A percentile compares a stretch with the other conserved stretches of the same genome.
Evolutionary conservation across 37 sponge, comb jelly and placozoan species (phyloP).

Genomic region (Diacarnus erythraeanus): DNA sequence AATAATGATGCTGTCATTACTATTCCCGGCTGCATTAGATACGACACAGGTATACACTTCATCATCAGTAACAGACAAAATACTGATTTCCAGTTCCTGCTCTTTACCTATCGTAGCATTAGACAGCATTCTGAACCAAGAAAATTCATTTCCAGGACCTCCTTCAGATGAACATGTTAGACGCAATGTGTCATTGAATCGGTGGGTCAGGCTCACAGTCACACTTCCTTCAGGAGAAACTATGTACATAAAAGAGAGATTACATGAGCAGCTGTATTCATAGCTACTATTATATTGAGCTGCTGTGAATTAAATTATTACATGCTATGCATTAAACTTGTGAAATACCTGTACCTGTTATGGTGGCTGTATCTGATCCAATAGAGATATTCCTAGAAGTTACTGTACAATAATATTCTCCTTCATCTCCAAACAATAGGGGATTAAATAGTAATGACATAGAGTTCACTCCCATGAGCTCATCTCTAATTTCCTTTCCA

Average conservation of each 20-base stretch:
- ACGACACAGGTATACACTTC: conserved; percentile 18
- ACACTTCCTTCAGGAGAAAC: conserved; percentile 46
- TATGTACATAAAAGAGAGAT: too few relatives aligned
- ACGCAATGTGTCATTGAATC: background rate
- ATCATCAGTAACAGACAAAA: background rate
- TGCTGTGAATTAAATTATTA: too few relatives aligned
- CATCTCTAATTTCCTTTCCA: background rate
- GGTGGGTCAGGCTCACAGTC: background rate
- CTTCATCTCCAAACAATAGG: conserved; percentile 36
- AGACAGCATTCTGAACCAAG: conserved; percentile 31
- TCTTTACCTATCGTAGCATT: background rate
- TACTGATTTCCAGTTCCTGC: background rate
- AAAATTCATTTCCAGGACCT: conserved; percentile 56
- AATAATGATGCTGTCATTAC: background rate
- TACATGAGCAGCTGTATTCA: too few relatives aligned
- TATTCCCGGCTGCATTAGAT: conserved; percentile 37
- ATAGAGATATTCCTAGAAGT: background rate
- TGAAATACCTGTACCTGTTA: background rate
- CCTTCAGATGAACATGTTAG: conserved; percentile 59
- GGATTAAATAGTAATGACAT: background rate
- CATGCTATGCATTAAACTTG: too few relatives aligned
- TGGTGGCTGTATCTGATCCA: background rate
- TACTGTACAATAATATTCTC: conserved; percentile 8
- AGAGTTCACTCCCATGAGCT: background rate
- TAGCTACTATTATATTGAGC: too few relatives aligned